A percentile compares a stretch with the other conserved stretches of the same genome.
Conservation (phyloP, 2,113 vertebrate species). For the rat (Rattus norvegicus) region GRCr8 NC_086024.1:123526501-123527000, state of each 20-base stretch:
- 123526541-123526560: not conserved
- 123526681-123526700: not conserved
- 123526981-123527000: not conserved
- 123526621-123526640: not conserved
- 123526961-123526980: not conserved
- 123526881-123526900: conserved; percentile 22
- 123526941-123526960: conserved; percentile 34
- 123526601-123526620: not conserved
- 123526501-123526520: not conserved
- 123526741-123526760: not conserved
- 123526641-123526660: not conserved
- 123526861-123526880: conserved; percentile 27
- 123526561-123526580: not conserved
- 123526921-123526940: conserved; percentile 8
- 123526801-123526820: conserved; percentile 28
- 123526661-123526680: not conserved
- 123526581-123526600: not conserved
- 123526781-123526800: conserved; percentile 29
- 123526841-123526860: conserved; percentile 13
- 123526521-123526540: not conserved
- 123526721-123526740: not conserved
- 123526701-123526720: not conserved
- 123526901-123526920: conserved; percentile 25
- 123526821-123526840: not conserved
- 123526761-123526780: not conserved